Conservation (phyloP, 2,797 vertebrate genomes). For the Decapterus maruadsi region DNA sequence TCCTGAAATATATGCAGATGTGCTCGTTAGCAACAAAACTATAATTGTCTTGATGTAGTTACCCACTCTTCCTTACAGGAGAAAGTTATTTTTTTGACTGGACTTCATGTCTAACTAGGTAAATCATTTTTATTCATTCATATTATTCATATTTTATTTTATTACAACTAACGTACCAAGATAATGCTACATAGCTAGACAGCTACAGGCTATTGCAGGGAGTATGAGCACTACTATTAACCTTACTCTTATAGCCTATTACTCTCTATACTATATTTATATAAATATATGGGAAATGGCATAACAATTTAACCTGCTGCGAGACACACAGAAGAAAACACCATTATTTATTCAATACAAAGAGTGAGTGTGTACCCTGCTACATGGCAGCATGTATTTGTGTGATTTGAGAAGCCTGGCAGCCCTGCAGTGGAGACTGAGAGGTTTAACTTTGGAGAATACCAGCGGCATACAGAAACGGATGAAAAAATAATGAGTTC, state of each 20-base stretch:
- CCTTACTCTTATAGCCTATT: background rate
- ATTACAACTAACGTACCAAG: background rate
- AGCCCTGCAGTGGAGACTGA: background rate
- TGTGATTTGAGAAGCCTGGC: constrained; percentile 13
- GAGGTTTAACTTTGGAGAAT: constrained; percentile 21
- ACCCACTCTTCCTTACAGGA: too few species aligned
- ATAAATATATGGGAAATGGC: background rate
- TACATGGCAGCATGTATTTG: constrained; percentile 6
- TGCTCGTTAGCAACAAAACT: too few species aligned
- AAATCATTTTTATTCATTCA: too few species aligned
- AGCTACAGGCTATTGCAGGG: background rate
- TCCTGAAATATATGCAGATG: too few species aligned
- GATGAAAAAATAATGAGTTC: constrained; percentile 31
- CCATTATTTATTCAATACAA: constrained; percentile 38
- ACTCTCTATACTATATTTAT: background rate
- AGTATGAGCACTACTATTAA: background rate
- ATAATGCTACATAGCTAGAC: background rate
- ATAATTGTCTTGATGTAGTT: too few species aligned
- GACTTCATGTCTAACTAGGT: background rate
- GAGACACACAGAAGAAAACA: constrained; percentile 3
- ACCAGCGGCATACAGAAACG: constrained; percentile 10
- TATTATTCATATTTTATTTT: too few species aligned
- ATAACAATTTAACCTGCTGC: constrained; percentile 27
- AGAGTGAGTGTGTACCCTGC: background rate
- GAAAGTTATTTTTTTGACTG: background rate